Percentiles rank a stretch among this genome's conserved stretches.
phyloP scores from a whole-genome alignment of 1,140 invertebrate species.

The Drosophila parabipectinata region DNA sequence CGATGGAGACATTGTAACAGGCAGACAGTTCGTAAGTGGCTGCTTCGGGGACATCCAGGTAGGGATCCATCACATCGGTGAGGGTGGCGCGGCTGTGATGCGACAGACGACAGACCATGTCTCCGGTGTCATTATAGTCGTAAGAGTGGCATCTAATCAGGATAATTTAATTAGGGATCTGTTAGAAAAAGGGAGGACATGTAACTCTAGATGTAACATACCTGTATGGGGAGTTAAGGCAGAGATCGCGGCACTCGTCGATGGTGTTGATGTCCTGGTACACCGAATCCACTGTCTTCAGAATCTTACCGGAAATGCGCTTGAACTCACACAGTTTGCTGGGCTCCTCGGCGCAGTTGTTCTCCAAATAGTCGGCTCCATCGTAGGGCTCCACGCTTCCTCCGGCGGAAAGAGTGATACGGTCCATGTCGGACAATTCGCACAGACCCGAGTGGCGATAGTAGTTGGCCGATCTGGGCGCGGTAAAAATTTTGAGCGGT shows the following conservation, averaged over 20 bases:
- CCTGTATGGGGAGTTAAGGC: constrained; percentile 93
- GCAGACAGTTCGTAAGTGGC: constrained; percentile 96
- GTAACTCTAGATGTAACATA: constrained; percentile 32
- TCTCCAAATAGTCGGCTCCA: constrained; percentile 93
- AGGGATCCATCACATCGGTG: constrained; percentile 95
- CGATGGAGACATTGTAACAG: constrained; percentile 97
- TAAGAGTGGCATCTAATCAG: constrained; percentile 92
- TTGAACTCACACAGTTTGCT: constrained; percentile 97
- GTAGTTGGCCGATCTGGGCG: constrained; percentile 94
- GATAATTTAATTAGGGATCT: neutral
- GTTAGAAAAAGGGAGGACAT: neutral
- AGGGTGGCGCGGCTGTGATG: constrained; percentile 95
- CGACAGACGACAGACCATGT: constrained; percentile 95
- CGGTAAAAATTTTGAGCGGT: constrained; percentile 74
- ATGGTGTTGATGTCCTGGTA: constrained; percentile 94
- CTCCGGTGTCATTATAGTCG: constrained; percentile 96
- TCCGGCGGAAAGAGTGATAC: constrained; percentile 92
- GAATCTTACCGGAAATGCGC: constrained; percentile 92
- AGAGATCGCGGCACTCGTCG: constrained; percentile 94
- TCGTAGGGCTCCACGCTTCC: constrained; percentile 89
- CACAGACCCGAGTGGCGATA: constrained; percentile 93
- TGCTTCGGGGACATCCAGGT: constrained; percentile 93
- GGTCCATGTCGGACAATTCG: constrained; percentile 94
- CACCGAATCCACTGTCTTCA: constrained; percentile 97
- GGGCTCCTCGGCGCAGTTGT: constrained; percentile 95